Conservation (phyloP, 2,113 vertebrate genomes). For the Oncorhynchus keta region DNA sequence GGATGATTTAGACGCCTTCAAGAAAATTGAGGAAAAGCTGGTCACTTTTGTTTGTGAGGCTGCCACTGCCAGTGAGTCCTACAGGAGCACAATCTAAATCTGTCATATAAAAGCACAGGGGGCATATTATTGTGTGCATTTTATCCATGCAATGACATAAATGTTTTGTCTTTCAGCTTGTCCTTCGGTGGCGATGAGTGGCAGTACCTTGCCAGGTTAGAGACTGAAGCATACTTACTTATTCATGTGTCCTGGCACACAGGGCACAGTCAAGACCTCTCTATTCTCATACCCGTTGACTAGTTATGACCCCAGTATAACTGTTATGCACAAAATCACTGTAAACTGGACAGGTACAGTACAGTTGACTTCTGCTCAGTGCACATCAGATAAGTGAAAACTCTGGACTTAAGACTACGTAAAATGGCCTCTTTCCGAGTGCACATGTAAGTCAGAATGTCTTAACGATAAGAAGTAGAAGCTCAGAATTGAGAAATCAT, state of each 20-base stretch:
- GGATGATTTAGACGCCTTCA: conserved; percentile 94
- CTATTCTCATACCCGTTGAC: no score
- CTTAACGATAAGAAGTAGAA: no score
- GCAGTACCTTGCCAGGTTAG: conserved; percentile 84
- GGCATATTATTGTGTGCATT: background rate
- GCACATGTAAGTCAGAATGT: no score
- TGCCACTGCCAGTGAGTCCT: conserved; percentile 89
- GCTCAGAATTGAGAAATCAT: no score
- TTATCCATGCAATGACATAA: background rate
- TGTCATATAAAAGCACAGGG: background rate
- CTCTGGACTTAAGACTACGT: no score
- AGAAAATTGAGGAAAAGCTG: conserved; percentile 95
- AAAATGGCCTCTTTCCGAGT: no score
- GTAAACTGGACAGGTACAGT: no score
- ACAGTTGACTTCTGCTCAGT: no score
- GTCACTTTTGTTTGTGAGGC: conserved; percentile 97
- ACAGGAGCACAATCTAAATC: background rate
- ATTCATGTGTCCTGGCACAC: background rate
- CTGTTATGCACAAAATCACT: no score
- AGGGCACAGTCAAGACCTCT: background rate
- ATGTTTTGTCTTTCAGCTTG: conserved; percentile 79
- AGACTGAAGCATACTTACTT: background rate
- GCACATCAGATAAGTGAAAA: no score
- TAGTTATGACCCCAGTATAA: no score
- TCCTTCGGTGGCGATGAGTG: conserved; percentile 85